Conservation (phyloP, 2,113 vertebrate genomes). For the Vireo altiloquus region DNA sequence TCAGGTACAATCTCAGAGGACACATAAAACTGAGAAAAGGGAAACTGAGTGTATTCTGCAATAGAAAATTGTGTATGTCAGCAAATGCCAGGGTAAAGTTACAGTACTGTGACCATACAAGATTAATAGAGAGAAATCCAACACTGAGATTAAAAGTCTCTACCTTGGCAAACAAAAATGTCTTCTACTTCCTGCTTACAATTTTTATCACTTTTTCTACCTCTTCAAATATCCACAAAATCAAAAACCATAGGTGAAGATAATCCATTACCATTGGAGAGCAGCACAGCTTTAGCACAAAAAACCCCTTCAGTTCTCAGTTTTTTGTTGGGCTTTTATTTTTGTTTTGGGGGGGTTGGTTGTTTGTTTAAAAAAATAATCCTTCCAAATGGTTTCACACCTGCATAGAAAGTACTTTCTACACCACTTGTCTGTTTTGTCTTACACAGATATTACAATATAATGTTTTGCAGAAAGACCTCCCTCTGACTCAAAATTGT, state of each 20-base stretch:
- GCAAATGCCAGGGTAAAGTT: not conserved
- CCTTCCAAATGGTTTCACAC: not conserved
- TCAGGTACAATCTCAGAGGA: not conserved
- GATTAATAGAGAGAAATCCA: not conserved
- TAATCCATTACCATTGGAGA: not conserved
- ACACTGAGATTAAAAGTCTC: not conserved
- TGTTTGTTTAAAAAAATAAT: not conserved
- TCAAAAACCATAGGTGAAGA: not conserved
- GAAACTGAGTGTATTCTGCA: not conserved
- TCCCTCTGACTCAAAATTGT: not conserved
- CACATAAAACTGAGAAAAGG: not conserved
- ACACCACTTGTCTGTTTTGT: not conserved
- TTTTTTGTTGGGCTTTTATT: not conserved
- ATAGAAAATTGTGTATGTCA: not conserved
- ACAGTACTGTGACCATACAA: not conserved
- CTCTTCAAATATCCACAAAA: not conserved
- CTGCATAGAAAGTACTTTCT: not conserved
- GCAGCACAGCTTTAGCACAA: not conserved
- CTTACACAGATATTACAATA: not conserved
- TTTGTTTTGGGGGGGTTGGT: rapidly evolving
- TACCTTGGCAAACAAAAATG: not conserved
- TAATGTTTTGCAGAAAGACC: not conserved
- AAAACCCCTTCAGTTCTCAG: not conserved
- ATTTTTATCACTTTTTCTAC: not conserved
- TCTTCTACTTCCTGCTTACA: not conserved